Evolutionary conservation across 2,888 invertebrate species (phyloP).

Genomic region (Pseudococcus jackbeardsleyi): DNA sequence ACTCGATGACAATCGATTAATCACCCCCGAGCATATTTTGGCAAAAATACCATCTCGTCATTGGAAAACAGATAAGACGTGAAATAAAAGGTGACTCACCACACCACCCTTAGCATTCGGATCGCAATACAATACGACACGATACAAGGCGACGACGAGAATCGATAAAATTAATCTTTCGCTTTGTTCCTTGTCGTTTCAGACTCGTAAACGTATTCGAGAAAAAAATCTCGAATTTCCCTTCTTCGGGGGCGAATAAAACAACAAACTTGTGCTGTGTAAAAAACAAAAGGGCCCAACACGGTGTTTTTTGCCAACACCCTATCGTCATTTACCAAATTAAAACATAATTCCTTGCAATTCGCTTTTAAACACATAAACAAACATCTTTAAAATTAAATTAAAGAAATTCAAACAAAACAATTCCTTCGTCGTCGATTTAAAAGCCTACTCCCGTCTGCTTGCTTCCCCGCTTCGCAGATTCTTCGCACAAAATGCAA

Average conservation of each 20-base stretch:
- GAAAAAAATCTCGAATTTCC: background rate
- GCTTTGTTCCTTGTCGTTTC: background rate
- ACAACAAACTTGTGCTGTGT: background rate
- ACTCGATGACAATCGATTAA: conserved; percentile 41
- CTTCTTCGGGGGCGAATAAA: background rate
- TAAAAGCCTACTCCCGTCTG: background rate
- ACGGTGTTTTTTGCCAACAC: background rate
- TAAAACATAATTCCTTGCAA: conserved; percentile 41
- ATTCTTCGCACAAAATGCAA: background rate
- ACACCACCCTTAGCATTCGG: background rate
- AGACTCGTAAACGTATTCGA: background rate
- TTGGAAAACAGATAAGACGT: background rate
- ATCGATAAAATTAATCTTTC: conserved; percentile 13
- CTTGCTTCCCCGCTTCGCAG: background rate
- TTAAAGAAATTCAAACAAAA: conserved; percentile 35
- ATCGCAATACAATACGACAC: background rate
- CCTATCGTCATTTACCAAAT: conserved; percentile 46
- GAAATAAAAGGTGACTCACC: conserved; percentile 17
- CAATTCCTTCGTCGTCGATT: conserved; percentile 5
- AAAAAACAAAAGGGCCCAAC: background rate
- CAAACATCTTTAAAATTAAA: conserved; percentile 48
- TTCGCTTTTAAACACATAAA: conserved; percentile 38
- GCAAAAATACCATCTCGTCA: conserved; percentile 8
- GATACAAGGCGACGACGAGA: background rate
- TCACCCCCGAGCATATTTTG: conserved; percentile 37